These are phyloP conservation scores for roundworm (Caenorhabditis elegans) DNA, from an alignment of 1,140 invertebrate genomes.

Conservation along the genomic window WBcel235 BX284606.5:11586001-11586500, in stretches of 20 bases:
- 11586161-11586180: conserved; percentile 2
- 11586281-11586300: too few species aligned
- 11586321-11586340: conserved; percentile 60
- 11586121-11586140: conserved; percentile 28
- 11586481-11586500: too few species aligned
- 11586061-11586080: conserved; percentile 28
- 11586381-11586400: conserved; percentile 41
- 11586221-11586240: conserved; percentile 72
- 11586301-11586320: not conserved
- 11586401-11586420: conserved; percentile 62
- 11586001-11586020: not conserved
- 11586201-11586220: conserved; percentile 72
- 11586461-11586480: too few species aligned
- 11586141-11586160: conserved; percentile 34
- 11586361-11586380: conserved; percentile 58
- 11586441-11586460: too few species aligned
- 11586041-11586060: conserved; percentile 18
- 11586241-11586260: conserved; percentile 72
- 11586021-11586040: not conserved
- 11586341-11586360: conserved; percentile 60
- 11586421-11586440: conserved; percentile 69
- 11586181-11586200: conserved; percentile 71
- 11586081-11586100: conserved; percentile 51
- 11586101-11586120: conserved; percentile 36
- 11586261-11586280: conserved; percentile 69